phyloP scores from a whole-genome alignment of 2,797 vertebrate species.

The Gadopsis marmoratus region DNA sequence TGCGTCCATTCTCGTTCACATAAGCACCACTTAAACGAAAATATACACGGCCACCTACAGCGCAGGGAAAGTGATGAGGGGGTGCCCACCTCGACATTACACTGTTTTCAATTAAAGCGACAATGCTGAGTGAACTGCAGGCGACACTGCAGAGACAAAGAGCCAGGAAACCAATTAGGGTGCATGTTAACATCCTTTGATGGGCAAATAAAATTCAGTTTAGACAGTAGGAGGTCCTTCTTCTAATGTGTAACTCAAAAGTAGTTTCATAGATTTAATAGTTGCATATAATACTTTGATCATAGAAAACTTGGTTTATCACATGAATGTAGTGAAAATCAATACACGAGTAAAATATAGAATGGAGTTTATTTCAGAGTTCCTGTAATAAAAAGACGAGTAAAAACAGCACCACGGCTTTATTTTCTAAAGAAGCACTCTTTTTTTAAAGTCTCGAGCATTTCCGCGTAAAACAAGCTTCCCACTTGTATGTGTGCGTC shows the following conservation, averaged over 20 bases:
- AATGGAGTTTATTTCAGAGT: background rate
- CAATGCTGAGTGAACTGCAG: conserved; percentile 62
- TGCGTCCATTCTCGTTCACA: conserved; percentile 92
- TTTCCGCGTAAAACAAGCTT: background rate
- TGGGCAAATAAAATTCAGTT: background rate
- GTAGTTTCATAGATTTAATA: background rate
- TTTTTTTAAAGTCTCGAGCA: background rate
- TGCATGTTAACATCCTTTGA: background rate
- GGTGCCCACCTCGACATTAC: conserved; percentile 75
- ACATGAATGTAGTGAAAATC: background rate
- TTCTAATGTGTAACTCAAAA: background rate
- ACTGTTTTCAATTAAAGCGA: conserved; percentile 85
- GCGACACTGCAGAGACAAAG: conserved; percentile 60
- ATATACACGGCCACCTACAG: conserved; percentile 97
- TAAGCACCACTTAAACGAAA: conserved; percentile 96
- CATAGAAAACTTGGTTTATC: background rate
- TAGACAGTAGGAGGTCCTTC: fast-evolving
- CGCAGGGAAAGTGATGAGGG: conserved; percentile 85
- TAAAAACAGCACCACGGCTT: background rate
- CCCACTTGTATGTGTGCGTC: background rate
- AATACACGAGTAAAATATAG: background rate
- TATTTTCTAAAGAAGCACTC: background rate
- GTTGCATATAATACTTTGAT: too few relatives aligned
- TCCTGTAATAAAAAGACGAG: background rate
- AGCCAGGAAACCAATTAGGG: conserved; percentile 33